phyloP scores from a whole-genome alignment of 1,140 invertebrate species.

The Thaumetopoea pityocampa region DNA sequence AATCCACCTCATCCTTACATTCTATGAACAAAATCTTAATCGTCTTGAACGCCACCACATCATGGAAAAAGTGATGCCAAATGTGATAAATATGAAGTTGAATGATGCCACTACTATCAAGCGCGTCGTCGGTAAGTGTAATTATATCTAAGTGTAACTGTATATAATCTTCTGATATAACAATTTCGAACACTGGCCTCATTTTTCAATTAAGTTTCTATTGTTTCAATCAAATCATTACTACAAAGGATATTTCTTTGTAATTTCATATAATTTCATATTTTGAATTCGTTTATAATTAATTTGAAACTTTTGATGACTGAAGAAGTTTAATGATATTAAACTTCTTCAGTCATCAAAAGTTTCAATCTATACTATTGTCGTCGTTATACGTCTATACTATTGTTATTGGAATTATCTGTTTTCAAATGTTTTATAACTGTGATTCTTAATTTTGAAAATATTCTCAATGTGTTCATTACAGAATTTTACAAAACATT shows the following conservation, averaged over 20 bases:
- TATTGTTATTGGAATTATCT: neutral
- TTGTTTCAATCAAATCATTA: too few relatives aligned
- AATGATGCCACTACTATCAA: constrained; percentile 89
- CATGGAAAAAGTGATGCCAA: constrained; percentile 93
- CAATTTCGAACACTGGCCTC: neutral
- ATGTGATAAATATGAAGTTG: constrained; percentile 91
- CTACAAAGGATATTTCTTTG: too few relatives aligned
- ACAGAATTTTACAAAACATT: constrained; percentile 95
- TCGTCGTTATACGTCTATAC: neutral
- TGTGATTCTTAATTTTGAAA: constrained; percentile 3
- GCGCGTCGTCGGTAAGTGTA: constrained; percentile 88
- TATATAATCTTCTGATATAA: neutral
- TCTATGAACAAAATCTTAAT: constrained; percentile 87
- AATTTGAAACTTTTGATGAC: too few relatives aligned
- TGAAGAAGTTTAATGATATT: too few relatives aligned
- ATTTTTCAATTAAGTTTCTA: too few relatives aligned
- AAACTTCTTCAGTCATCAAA: too few relatives aligned
- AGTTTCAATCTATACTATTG: too few relatives aligned
- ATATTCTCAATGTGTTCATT: constrained; percentile 32
- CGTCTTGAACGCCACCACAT: constrained; percentile 90
- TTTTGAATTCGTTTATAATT: too few relatives aligned
- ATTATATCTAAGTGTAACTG: neutral
- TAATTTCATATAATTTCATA: too few relatives aligned
- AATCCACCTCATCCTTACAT: constrained; percentile 85
- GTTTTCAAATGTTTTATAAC: too few relatives aligned